Evolutionary conservation across 2,888 invertebrate species (phyloP), one percentile per base, ranked within the genome.

Genomic region (Vesta saturnalis): DNA sequence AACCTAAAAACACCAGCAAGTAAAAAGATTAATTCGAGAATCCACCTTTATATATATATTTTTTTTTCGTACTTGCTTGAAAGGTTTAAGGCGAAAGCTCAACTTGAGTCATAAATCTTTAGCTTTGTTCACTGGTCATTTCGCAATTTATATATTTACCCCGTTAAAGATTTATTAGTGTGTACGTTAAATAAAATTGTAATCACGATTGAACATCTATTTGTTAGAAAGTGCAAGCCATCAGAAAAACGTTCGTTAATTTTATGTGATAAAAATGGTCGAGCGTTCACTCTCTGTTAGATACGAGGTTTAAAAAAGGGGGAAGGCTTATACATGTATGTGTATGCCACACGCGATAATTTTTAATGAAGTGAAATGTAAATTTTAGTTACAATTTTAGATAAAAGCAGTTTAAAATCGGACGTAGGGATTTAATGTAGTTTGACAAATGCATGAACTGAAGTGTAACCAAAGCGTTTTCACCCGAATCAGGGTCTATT

Each of bases 131-230:
- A 70, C 77, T 74, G 79, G 80, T 78, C 79, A 80, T 80, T 79
- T 79, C 71, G 76, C 74, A 78, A 80, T 79, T 80, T 80, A 80
- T 80, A 78, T 78, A 78, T 78, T 77, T 78, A 76, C 77, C 69
- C 72, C 71, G 59, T 71, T 61, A 60, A 55, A 71, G 76, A 79
- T 79, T 78, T 78, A 79, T 76, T 61, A 60, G 63, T 30, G 60
- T 60, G 68, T 68, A 49, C 58, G 62, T 54, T 63, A 67, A 62
- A 62, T 58, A 56, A 60, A 46, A 47, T 64, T 56, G 55, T 68
- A 64, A 67, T 56, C 8, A 8, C 8, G 39, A n/a, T n/a, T n/a
- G n/a, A n/a, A n/a, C n/a, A n/a, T n/a, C n/a, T n/a, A n/a, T n/a
- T n/a, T n/a, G n/a, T n/a, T n/a, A n/a, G n/a, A n/a, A n/a, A n/a